Evolutionary conservation across 2,888 invertebrate genomes (phyloP).

Genomic region (Rhopalosiphum nymphaeae): DNA sequence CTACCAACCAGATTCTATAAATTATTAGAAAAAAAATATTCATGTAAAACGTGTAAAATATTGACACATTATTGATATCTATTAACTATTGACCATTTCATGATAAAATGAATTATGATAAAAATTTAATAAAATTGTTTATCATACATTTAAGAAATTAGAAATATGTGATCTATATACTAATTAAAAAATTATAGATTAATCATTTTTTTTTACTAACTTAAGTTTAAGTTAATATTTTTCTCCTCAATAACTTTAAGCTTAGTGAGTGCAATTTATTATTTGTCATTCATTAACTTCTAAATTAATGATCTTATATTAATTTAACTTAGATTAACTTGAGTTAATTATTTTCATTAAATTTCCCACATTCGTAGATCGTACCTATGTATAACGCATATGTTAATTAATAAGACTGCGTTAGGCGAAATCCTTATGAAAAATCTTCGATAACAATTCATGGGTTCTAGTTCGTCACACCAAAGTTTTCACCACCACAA

Average conservation of each 20-base stretch:
- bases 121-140: background rate
- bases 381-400: no score
- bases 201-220: background rate
- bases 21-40: background rate
- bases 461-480: background rate
- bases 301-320: background rate
- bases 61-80: background rate
- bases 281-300: background rate
- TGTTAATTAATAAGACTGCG: background rate
- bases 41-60: background rate
- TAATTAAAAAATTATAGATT: background rate
- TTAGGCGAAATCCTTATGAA: background rate
- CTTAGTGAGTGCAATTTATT: background rate
- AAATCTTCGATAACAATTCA: background rate
- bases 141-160: background rate
- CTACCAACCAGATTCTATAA: background rate
- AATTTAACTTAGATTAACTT: background rate
- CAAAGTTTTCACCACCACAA: background rate
- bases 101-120: background rate
- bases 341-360: background rate
- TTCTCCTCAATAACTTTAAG: background rate
- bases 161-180: background rate
- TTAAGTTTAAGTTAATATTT: background rate
- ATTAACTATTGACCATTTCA: background rate
- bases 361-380: background rate